Evolutionary conservation across 2,888 invertebrate species (phyloP).

Genomic region (Chloromyia formosa): DNA sequence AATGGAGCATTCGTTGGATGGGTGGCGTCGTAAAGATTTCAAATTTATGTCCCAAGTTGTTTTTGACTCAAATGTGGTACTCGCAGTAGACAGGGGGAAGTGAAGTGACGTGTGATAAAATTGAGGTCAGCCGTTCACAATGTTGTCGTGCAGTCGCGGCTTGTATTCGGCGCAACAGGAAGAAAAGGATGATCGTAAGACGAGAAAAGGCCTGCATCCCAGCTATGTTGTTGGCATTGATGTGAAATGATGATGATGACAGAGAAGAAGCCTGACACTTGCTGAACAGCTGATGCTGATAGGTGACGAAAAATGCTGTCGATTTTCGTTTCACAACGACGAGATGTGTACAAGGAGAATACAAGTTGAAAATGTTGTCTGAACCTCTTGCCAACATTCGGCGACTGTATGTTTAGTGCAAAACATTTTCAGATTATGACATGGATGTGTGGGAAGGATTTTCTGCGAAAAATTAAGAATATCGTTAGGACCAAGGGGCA

Average conservation of each 20-base stretch:
- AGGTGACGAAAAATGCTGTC: slow-evolving; percentile 16
- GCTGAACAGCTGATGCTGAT: slow-evolving; percentile 11
- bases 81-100: neutral
- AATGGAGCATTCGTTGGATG: neutral
- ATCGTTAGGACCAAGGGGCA: slow-evolving; percentile 18
- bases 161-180: neutral
- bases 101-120: neutral
- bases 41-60: neutral
- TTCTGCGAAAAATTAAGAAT: slow-evolving; percentile 42
- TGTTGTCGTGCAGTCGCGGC: neutral
- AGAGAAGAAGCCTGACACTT: neutral
- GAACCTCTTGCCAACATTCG: neutral
- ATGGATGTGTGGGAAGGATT: slow-evolving; percentile 17
- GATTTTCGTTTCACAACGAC: slow-evolving; percentile 15
- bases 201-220: neutral
- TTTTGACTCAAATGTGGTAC: neutral
- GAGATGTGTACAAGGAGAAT: slow-evolving; percentile 17
- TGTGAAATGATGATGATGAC: slow-evolving; percentile 3
- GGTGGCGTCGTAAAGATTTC: neutral
- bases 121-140: slow-evolving; percentile 15
- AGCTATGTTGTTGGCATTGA: slow-evolving; percentile 1
- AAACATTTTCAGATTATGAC: neutral
- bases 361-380: slow-evolving; percentile 5
- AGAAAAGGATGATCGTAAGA: slow-evolving; percentile 24
- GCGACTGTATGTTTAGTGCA: neutral